phyloP scores from a whole-genome alignment of 2,113 vertebrate species.

The Thryonomys swinderianus region DNA sequence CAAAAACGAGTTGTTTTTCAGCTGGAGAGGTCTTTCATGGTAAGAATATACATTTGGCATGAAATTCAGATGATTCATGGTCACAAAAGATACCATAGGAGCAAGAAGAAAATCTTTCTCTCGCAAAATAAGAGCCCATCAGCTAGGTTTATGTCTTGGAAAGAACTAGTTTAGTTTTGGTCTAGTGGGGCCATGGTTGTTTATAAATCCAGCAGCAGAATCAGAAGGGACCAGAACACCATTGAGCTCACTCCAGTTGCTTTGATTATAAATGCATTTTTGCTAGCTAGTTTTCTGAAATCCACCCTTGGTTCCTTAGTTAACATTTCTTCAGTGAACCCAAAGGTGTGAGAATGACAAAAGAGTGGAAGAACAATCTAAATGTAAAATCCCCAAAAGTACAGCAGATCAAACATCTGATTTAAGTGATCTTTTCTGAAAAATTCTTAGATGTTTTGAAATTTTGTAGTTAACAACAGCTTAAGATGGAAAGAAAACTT shows the following conservation, averaged over 20 bases:
- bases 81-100: background rate
- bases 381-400: background rate
- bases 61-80: background rate
- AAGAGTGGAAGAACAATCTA: background rate
- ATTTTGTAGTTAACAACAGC: background rate
- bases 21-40: background rate
- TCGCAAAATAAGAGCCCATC: background rate
- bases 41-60: background rate
- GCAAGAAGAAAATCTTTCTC: background rate
- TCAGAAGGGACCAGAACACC: background rate
- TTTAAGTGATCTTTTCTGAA: background rate
- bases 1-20: background rate
- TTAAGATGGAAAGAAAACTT: conserved; percentile 51
- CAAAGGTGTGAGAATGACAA: background rate
- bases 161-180: background rate
- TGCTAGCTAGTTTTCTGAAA: background rate
- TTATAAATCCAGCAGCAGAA: background rate
- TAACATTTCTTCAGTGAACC: background rate
- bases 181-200: background rate
- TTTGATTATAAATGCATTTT: background rate
- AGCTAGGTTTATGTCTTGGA: background rate
- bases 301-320: background rate
- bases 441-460: background rate
- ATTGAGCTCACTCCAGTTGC: background rate
- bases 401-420: background rate